Evolutionary conservation across 2,888 invertebrate genomes (phyloP).

Genomic region (Erebia ligea): DNA sequence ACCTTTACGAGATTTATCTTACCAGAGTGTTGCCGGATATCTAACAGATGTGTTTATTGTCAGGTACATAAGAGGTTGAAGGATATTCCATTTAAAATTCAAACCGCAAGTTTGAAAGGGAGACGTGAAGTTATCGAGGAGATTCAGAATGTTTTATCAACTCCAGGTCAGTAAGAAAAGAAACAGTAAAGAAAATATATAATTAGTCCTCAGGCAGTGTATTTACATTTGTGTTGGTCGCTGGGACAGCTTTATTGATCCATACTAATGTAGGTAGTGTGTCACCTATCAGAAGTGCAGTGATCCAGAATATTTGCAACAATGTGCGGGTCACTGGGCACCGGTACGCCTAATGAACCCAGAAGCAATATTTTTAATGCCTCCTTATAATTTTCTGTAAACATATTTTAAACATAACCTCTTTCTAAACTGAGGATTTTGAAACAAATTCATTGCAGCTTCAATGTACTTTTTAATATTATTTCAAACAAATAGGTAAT

Average conservation of each 20-base stretch:
- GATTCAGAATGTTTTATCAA: conserved; percentile 87
- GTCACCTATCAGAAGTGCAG: conserved; percentile 25
- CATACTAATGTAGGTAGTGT: conserved; percentile 3
- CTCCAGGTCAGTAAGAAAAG: conserved; percentile 84
- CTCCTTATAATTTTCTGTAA: not conserved
- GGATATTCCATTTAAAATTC: conserved; percentile 88
- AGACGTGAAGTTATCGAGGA: conserved; percentile 86
- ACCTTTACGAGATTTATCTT: conserved; percentile 20
- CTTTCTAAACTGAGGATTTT: not conserved
- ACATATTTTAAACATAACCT: not conserved
- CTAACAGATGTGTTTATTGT: conserved; percentile 45
- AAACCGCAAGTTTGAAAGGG: conserved; percentile 88
- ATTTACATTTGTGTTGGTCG: conserved; percentile 4
- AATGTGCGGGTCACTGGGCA: not conserved
- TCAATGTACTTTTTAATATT: no score
- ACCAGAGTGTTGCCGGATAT: conserved; percentile 31
- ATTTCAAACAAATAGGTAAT: no score
- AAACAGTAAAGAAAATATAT: not conserved
- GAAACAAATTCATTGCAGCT: not conserved
- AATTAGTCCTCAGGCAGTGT: not conserved
- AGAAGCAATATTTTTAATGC: not conserved
- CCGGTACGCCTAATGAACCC: not conserved
- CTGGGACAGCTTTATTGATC: conserved; percentile 36
- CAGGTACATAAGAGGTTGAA: conserved; percentile 87
- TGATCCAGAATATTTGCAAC: not conserved